Evolutionary conservation across 2,888 invertebrate species (phyloP), one percentile per base, ranked within the genome.

Genomic region (Meteorus colon): DNA sequence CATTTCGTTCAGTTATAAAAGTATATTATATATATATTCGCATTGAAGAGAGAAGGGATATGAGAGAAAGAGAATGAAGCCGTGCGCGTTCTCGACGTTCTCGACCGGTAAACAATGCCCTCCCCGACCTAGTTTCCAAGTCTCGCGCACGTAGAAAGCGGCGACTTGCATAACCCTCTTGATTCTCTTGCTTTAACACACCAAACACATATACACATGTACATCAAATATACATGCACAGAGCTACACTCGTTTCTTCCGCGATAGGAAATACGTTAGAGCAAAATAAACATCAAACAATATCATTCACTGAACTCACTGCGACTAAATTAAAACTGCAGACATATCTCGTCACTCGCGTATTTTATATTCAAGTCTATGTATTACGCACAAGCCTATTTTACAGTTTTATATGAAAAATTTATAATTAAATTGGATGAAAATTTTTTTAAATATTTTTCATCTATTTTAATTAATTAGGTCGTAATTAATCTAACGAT

Each of bases 111-210:
- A 75, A 75, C 75, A 75, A 75, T 75, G 71, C 71, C 69, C 71
- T 70, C 84, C 80, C 83, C 87, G 88, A 88, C 87, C 88, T 84
- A 88, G 87, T 88, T 88, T 89, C 86, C 86, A 85, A 87, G 82
- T 78, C 76, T 75, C 72, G 68, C 71, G 65, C 71, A 69, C 76
- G 86, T 87, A 86, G 87, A 87, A 88, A 88, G 87, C 85, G 85
- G 86, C 85, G 80, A 82, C 86, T 88, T 88, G 88, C 86, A 86
- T 87, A 88, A 88, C 85, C 82, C 79, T 78, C 80, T 70, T 41
- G 37, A 48, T 62, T 70, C 69, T 51, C 62, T 29, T 65, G 62
- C 70, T 14, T 37, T 68, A 37, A 45, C 55, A 29, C 31, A 34
- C 74, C 41, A 63, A 69, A 70, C 65, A 63, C 45, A 74, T 67